Percentiles rank a stretch among this genome's conserved stretches.
Conservation (phyloP, 1,140 invertebrate species). For the Chlorops oryzae region DNA sequence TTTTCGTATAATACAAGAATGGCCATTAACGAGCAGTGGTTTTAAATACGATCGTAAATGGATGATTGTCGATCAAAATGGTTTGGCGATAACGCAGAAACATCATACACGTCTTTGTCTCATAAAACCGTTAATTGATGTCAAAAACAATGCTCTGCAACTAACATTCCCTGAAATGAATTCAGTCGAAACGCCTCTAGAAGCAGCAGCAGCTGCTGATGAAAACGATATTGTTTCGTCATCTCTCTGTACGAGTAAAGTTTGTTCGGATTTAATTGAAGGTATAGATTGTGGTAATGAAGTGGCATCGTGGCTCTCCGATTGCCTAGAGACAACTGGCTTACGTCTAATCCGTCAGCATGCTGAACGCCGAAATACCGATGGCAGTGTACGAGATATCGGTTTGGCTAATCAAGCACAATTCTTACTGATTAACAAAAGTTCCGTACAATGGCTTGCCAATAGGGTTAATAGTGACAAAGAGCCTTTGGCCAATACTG, state of each 20-base stretch:
- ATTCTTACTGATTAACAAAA: slow-evolving; percentile 72
- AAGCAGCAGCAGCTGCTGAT: slow-evolving; percentile 45
- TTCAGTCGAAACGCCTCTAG: slow-evolving; percentile 30
- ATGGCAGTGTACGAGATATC: slow-evolving; percentile 9
- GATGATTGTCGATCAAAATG: slow-evolving; percentile 79
- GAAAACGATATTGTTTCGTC: slow-evolving; percentile 21
- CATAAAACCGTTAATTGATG: slow-evolving; percentile 68
- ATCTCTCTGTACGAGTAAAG: slow-evolving; percentile 64
- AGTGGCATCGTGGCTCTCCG: slow-evolving; percentile 69
- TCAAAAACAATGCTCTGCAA: slow-evolving; percentile 55
- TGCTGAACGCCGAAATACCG: slow-evolving; percentile 36
- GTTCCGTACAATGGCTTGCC: slow-evolving; percentile 66
- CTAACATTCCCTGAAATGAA: slow-evolving; percentile 53
- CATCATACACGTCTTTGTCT: slow-evolving; percentile 71
- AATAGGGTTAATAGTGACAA: slow-evolving; percentile 52
- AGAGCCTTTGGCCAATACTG: slow-evolving; percentile 52
- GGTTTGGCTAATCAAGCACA: slow-evolving; percentile 85
- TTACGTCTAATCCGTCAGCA: slow-evolving; percentile 65
- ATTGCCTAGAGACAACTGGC: slow-evolving; percentile 58
- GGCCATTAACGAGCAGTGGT: slow-evolving; percentile 68
- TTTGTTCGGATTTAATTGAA: slow-evolving; percentile 76
- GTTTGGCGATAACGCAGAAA: slow-evolving; percentile 83
- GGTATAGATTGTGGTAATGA: slow-evolving; percentile 77
- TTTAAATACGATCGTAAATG: slow-evolving; percentile 85
- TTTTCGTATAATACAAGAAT: slow-evolving; percentile 61